phyloP scores from a whole-genome alignment of 2,797 vertebrate species.

The Sciaenops ocellatus region DNA sequence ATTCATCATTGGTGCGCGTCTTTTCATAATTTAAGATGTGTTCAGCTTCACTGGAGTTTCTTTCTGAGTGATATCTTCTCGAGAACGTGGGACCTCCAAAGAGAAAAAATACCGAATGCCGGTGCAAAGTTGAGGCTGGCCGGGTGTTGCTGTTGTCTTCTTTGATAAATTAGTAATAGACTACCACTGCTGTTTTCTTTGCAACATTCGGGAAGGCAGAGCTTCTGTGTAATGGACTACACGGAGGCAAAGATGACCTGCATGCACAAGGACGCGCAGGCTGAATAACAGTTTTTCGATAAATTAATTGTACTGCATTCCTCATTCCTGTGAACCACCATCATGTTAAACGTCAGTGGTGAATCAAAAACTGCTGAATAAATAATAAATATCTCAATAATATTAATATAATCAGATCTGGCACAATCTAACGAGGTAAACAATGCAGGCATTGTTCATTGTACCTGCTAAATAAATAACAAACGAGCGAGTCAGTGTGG shows the following conservation, averaged over 20 bases:
- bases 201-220: neutral
- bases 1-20: too few relatives aligned
- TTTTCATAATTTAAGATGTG: too few relatives aligned
- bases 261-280: neutral
- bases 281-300: neutral
- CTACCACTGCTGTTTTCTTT: neutral
- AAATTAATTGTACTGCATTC: neutral
- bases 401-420: too few relatives aligned
- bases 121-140: neutral
- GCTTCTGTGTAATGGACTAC: neutral
- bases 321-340: too few relatives aligned
- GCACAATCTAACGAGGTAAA: too few relatives aligned
- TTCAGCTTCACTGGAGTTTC: neutral
- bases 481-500: too few relatives aligned
- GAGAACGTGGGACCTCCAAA: neutral
- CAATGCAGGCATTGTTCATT: too few relatives aligned
- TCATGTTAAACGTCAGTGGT: too few relatives aligned
- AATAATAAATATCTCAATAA: neutral
- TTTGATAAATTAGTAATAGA: conserved; percentile 8
- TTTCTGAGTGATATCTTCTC: neutral
- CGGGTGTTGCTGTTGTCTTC: neutral
- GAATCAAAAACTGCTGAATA: neutral
- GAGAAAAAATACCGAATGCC: conserved; percentile 15
- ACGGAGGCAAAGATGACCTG: neutral
- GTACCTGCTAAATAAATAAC: too few relatives aligned